Percentiles rank a stretch among this genome's conserved stretches.
phyloP scores from a whole-genome alignment of 2,888 invertebrate genomes.

The Rutpela maculata region DNA sequence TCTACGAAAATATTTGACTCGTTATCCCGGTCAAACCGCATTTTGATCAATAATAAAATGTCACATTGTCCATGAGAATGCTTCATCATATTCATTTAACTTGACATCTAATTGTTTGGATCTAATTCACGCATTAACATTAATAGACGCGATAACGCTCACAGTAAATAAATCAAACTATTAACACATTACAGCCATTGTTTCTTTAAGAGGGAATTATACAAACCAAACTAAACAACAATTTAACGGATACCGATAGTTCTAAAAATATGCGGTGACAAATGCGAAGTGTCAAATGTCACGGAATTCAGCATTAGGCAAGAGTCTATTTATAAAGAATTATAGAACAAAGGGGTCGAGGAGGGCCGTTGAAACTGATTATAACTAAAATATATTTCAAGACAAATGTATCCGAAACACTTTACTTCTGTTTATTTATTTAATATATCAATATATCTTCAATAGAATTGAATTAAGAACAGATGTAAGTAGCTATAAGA shows the following conservation, averaged over 20 bases:
- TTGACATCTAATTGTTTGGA: background rate
- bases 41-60: background rate
- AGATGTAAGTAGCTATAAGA: too few species aligned
- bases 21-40: background rate
- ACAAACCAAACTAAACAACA: background rate
- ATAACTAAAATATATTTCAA: background rate
- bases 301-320: conserved; percentile 56
- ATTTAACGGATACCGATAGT: conserved; percentile 16
- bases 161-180: conserved; percentile 7
- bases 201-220: background rate
- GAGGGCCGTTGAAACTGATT: background rate
- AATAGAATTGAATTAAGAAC: too few species aligned
- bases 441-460: too few species aligned
- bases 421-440: background rate
- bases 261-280: conserved; percentile 58
- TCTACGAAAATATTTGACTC: background rate
- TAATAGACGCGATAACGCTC: background rate
- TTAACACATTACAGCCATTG: background rate
- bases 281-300: conserved; percentile 59
- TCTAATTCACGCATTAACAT: background rate
- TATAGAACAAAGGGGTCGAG: conserved; percentile 7
- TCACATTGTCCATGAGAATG: background rate
- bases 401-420: background rate
- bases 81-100: background rate
- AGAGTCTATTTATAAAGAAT: conserved; percentile 59